Evolutionary conservation across 2,113 vertebrate species (phyloP).

Genomic region (Bettongia penicillata): DNA sequence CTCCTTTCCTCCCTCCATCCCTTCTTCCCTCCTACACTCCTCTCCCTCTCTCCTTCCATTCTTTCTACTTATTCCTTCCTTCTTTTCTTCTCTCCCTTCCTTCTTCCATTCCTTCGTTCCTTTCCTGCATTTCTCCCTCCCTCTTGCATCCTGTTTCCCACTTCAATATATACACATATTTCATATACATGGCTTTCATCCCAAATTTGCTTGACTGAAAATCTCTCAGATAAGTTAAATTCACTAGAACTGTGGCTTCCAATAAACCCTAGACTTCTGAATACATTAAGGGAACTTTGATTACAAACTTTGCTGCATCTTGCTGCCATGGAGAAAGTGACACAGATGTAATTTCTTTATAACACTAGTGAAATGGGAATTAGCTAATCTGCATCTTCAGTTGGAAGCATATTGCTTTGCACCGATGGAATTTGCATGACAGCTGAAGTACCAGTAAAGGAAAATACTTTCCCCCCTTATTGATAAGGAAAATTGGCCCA

Average conservation of each 20-base stretch:
- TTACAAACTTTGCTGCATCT: constrained; percentile 38
- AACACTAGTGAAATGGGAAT: neutral
- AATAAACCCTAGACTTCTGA: neutral
- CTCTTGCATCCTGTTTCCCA: too few species aligned
- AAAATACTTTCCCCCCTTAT: neutral
- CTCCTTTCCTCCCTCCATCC: too few species aligned
- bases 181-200: neutral
- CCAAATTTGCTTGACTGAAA: neutral
- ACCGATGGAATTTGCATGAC: fast-evolving
- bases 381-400: neutral
- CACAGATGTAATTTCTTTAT: neutral
- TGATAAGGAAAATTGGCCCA: fast-evolving
- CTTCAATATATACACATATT: neutral
- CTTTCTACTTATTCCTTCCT: neutral
- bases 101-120: too few species aligned
- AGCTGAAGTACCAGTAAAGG: fast-evolving
- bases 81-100: too few species aligned
- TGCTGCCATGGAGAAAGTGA: neutral
- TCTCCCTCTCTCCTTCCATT: too few species aligned
- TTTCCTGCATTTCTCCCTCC: too few species aligned
- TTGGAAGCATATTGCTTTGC: neutral
- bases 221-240: constrained; percentile 52
- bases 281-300: constrained; percentile 6
- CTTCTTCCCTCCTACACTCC: too few species aligned
- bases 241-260: constrained; percentile 3